phyloP scores from a whole-genome alignment of 2,888 invertebrate species.

The Aporophyla lueneburgensis region DNA sequence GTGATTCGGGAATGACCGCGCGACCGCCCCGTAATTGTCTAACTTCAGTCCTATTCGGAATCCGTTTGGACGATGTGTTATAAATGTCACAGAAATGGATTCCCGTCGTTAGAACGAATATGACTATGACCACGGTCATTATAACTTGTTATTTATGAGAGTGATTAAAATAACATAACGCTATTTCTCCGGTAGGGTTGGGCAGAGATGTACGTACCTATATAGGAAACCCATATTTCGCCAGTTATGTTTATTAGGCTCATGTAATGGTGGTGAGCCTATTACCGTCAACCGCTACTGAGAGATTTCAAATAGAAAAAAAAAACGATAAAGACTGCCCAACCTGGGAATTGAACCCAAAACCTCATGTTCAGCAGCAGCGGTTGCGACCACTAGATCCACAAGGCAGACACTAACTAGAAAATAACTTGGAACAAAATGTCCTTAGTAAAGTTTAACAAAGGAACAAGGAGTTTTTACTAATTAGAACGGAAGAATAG shows the following conservation, averaged over 20 bases:
- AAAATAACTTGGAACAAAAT: neutral
- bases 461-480: neutral
- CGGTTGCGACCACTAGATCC: too few relatives aligned
- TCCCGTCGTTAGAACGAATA: conserved; percentile 37
- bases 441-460: neutral
- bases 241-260: too few relatives aligned
- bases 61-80: conserved; percentile 41
- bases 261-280: too few relatives aligned
- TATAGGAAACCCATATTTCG: too few relatives aligned
- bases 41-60: conserved; percentile 41
- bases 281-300: too few relatives aligned
- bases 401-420: too few relatives aligned
- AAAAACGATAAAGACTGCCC: too few relatives aligned
- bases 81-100: conserved; percentile 46
- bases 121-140: conserved; percentile 3
- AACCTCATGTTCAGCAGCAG: too few relatives aligned
- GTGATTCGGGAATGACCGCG: conserved; percentile 48
- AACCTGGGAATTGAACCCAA: too few relatives aligned
- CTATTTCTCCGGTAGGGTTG: too few relatives aligned
- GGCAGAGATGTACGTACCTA: too few relatives aligned
- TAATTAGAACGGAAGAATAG: neutral
- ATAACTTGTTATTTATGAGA: conserved; percentile 11
- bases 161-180: neutral
- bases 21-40: conserved; percentile 50
- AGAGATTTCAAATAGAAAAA: too few relatives aligned